Evolutionary conservation across 2,888 invertebrate genomes (phyloP).

Genomic region (Agriotes lineatus): DNA sequence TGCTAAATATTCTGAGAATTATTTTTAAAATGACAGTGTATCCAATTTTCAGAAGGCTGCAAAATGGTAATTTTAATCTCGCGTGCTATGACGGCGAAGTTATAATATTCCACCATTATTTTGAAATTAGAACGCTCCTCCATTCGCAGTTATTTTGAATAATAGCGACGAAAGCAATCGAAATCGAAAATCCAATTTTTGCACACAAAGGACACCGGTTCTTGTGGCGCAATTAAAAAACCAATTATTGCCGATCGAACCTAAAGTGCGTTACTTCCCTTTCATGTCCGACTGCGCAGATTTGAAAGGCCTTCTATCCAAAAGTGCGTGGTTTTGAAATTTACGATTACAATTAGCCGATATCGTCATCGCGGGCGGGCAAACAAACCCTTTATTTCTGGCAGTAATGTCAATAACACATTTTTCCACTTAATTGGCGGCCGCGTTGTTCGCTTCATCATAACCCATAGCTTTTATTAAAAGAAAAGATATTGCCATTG

Average conservation of each 20-base stretch:
- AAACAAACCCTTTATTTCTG: slow-evolving; percentile 13
- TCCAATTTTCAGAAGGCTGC: no score
- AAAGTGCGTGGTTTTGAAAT: background rate
- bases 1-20: no score
- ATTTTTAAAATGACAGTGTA: no score
- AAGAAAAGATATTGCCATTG: slow-evolving; percentile 36
- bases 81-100: no score
- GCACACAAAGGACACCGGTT: background rate
- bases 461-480: slow-evolving; percentile 29
- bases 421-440: slow-evolving; percentile 32
- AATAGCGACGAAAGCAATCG: no score
- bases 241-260: background rate
- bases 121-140: no score
- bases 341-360: background rate
- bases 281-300: background rate
- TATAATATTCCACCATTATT: no score
- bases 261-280: background rate
- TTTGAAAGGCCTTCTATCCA: background rate
- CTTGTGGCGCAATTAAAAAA: slow-evolving; percentile 6
- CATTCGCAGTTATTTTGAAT: no score
- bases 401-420: slow-evolving; percentile 24
- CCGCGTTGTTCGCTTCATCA: slow-evolving; percentile 19
- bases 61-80: no score
- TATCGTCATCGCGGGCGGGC: no score
- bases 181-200: background rate